Evolutionary conservation across 2,797 vertebrate species (phyloP).

Genomic region (Smutsia temminckii): DNA sequence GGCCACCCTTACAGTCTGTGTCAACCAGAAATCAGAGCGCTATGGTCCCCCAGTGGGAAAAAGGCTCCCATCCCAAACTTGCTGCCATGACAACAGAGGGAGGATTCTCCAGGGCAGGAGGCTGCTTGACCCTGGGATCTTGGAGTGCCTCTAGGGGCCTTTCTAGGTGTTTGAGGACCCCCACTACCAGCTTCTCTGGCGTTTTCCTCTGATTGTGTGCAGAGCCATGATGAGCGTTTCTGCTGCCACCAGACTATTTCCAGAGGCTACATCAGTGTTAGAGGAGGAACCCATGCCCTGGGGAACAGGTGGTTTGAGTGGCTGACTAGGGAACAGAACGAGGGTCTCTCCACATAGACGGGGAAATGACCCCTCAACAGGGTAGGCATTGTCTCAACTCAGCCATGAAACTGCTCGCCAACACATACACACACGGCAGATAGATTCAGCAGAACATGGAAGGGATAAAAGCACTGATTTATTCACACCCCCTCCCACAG

Average conservation of each 20-base stretch:
- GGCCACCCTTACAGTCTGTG: background rate
- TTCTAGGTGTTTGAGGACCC: background rate
- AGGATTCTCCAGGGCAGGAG: background rate
- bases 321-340: background rate
- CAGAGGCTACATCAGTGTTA: fast-evolving
- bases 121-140: background rate
- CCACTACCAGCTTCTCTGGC: background rate
- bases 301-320: fast-evolving
- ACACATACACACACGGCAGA: background rate
- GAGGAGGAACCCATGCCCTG: background rate
- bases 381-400: background rate
- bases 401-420: background rate
- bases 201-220: background rate
- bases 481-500: background rate
- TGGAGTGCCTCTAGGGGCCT: background rate
- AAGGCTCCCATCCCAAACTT: background rate
- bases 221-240: background rate
- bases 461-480: background rate
- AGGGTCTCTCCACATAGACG: background rate
- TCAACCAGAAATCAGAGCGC: background rate
- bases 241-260: background rate
- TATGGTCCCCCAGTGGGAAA: fast-evolving
- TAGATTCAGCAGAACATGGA: background rate
- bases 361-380: too few species aligned
- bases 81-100: background rate